Conservation (phyloP, 2,113 vertebrate species). For the Notothenia coriiceps region DNA sequence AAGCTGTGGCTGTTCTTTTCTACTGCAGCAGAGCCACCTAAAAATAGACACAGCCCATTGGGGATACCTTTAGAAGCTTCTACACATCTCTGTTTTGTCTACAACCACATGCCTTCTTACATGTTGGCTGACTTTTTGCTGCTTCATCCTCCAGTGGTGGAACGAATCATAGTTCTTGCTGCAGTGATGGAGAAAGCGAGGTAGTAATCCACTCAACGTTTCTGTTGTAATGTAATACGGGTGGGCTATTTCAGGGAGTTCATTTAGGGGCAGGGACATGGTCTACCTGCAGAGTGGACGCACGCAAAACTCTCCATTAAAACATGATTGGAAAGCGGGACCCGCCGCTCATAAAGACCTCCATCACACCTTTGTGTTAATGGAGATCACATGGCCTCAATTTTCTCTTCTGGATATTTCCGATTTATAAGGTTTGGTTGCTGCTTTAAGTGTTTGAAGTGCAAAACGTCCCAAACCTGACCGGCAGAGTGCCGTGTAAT, state of each 20-base stretch:
- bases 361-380: conserved; percentile 43
- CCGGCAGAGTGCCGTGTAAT: neutral
- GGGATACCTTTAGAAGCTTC: conserved; percentile 29
- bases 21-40: conserved; percentile 45
- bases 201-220: conserved; percentile 17
- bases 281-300: conserved; percentile 35
- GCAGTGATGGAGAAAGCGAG: neutral
- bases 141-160: neutral
- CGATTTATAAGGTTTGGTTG: conserved; percentile 3
- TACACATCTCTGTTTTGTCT: conserved; percentile 33
- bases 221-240: conserved; percentile 13
- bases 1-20: conserved; percentile 31
- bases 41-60: conserved; percentile 50
- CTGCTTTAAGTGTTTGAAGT: conserved; percentile 28
- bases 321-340: conserved; percentile 53
- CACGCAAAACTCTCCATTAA: conserved; percentile 48
- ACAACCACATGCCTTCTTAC: conserved; percentile 24
- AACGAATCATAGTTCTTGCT: neutral
- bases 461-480: conserved; percentile 30
- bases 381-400: conserved; percentile 54
- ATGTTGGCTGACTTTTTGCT: neutral
- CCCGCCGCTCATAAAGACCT: conserved; percentile 14
- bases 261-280: conserved; percentile 7
- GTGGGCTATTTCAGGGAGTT: conserved; percentile 6
- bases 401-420: conserved; percentile 40